Base-by-base conservation (phyloP, 2,797 vertebrate genomes). In the Percopsis omiscomaycus region DNA sequence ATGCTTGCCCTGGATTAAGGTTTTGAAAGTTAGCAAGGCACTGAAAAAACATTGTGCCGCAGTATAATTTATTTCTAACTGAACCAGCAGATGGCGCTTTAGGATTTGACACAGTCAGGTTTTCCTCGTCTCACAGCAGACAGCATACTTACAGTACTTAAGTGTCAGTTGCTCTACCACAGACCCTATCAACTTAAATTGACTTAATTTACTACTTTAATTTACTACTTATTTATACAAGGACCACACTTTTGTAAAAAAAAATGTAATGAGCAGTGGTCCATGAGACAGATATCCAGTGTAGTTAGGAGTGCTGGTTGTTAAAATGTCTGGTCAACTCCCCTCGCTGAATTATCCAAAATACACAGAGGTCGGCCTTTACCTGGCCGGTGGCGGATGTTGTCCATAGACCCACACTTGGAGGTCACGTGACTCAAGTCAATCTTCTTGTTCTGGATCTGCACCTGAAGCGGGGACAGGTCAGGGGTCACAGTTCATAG, bases 311-410 rank as follows among this genome's bases (percentile, higher is more conserved):
- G 22, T 22, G 22, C 22, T 22, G 22, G 22, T 22, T 22, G 22
- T 22, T 22, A 9, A 5, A 9, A 6, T 42, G 37, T 42, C 37
- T 42, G 37, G 6, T 42, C 37, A 42, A 42, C 6, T 42, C 9
- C 37, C 37, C 37, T 42, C 37, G 37, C 37, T 42, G 37, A 6
- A 42, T 42, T 42, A 42, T 42, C 37, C 37, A 2, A 42, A 22
- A 57, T 27, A 15, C 10, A 2, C n/a, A 4, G 12, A 12, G 16
- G n/a, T 29, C 29, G 30, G 16, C 27, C 28, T 44, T 68, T 94
- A 98, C 98, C 98, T 95, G 98, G 97, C 73, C 95, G 94, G 83
- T 98, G 96, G 83, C 94, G 96, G 73, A 99, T 98, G 82, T 99
- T 99, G 93, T 94, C 96, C 80, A 98, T 90, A 0, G 98, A 99